Evolutionary conservation across 2,113 vertebrate species (phyloP), one percentile per base, ranked within the genome.

Genomic region (Phyllostomus discolor): DNA sequence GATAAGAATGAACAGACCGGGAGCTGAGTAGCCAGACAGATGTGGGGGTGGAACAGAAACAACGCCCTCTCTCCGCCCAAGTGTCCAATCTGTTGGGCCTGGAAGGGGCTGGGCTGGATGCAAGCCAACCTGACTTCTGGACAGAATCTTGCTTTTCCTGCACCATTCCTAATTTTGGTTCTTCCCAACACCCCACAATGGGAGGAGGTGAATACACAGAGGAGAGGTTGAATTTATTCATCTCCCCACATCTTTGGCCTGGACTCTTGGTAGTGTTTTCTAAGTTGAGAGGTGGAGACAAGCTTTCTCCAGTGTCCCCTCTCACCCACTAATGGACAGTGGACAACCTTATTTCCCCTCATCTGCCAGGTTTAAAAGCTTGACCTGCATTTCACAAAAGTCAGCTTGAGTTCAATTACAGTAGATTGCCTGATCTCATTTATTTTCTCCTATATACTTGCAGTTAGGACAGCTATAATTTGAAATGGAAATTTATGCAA

Each of bases 401-500:
- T 95, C 91, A 69, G 91, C 35, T 94, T 79, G 78, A 94, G 94
- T 93, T 92, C 94, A 87, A 31, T 95, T 89, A 92, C 73, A 96
- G 90, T 84, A 83, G 90, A 80, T 87, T 81, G 90, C 95, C 86
- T 94, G 90, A 96, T 91, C 89, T 96, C 96, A 85, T 97, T 96
- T 97, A 97, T 97, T 97, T 98, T 96, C 70, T 95, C 57, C 85
- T 62, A 31, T 92, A 93, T 94, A 75, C 83, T 95, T 88, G 93
- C 91, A 97, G 97, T 96, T 95, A 96, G 97, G 95, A 88, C 95
- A 89, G 94, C 91, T 96, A 95, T 89, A 79, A 97, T 96, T 95
- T 97, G 91, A 96, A 95, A 97, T 97, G 97, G 94, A 98, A 97
- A 98, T 97, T 97, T 96, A 98, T 98, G 97, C 97, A 98, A 97